Conservation (phyloP, 2,888 invertebrate species). For the Andrena flavipes region DNA sequence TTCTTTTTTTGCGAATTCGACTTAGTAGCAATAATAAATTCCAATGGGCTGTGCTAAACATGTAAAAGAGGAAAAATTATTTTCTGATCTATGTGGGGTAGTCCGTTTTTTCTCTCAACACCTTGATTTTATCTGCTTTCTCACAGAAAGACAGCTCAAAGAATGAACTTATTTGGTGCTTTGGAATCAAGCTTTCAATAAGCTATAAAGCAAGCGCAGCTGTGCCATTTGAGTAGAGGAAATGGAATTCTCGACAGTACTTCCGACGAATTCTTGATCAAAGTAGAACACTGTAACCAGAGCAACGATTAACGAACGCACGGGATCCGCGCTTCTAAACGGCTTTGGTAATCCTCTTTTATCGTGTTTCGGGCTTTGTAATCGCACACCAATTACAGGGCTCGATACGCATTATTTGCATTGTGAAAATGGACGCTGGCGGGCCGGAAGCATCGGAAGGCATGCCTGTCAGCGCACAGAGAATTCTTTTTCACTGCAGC, state of each 20-base stretch:
- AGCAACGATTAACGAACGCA: constrained; percentile 33
- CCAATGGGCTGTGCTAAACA: too few species aligned
- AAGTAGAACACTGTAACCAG: constrained; percentile 13
- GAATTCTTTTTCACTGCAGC: not conserved
- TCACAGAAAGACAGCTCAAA: not conserved
- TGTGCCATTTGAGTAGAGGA: not conserved
- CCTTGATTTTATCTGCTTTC: too few species aligned
- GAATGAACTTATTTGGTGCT: not conserved
- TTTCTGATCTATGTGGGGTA: too few species aligned
- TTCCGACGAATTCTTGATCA: constrained; percentile 18
- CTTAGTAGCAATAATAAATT: too few species aligned
- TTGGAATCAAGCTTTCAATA: not conserved
- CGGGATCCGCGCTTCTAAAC: constrained; percentile 47
- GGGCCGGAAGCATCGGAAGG: not conserved
- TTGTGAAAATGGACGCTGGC: not conserved
- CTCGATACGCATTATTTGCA: constrained; percentile 19
- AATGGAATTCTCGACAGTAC: not conserved
- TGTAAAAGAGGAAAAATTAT: too few species aligned
- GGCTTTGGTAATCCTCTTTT: constrained; percentile 62
- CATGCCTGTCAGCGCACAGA: not conserved
- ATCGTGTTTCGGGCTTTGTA: constrained; percentile 57
- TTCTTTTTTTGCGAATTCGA: not conserved
- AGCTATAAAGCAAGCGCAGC: not conserved
- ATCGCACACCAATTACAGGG: constrained; percentile 47
- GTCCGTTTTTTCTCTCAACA: too few species aligned